A percentile compares a stretch with the other conserved stretches of the same genome.
phyloP scores from a whole-genome alignment of 2,888 invertebrate genomes.

The Plagiodera versicolora region DNA sequence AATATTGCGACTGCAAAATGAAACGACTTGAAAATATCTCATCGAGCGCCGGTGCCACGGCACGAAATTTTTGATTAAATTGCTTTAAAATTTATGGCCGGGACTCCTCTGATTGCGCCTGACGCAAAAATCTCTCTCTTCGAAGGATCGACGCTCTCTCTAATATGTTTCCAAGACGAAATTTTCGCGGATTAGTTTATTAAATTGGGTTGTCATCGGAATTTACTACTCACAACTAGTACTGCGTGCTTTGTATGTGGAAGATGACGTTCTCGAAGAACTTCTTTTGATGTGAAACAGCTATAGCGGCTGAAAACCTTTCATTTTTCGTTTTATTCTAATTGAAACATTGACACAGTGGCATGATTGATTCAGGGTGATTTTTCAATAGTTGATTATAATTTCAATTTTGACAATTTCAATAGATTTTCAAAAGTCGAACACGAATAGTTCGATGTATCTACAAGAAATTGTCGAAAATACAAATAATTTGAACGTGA shows the following conservation, averaged over 20 bases:
- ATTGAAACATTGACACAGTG: too few relatives aligned
- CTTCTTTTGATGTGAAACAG: too few relatives aligned
- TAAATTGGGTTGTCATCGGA: conserved; percentile 27
- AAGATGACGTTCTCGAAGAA: background rate
- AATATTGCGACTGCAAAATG: conserved; percentile 46
- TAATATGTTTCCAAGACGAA: conserved; percentile 29
- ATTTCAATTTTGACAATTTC: too few relatives aligned
- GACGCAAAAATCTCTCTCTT: conserved; percentile 31
- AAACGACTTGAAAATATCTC: conserved; percentile 47
- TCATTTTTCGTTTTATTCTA: too few relatives aligned
- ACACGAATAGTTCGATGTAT: too few relatives aligned
- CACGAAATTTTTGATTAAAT: conserved; percentile 49
- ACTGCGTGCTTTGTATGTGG: conserved; percentile 1
- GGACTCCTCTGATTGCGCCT: conserved; percentile 40
- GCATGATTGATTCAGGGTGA: too few relatives aligned
- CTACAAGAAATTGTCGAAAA: too few relatives aligned
- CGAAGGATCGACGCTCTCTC: conserved; percentile 26
- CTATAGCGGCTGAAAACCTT: too few relatives aligned
- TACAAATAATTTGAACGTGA: too few relatives aligned
- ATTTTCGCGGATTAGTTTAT: conserved; percentile 33
- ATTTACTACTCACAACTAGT: conserved; percentile 28
- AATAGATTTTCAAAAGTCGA: too few relatives aligned
- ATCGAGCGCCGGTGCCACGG: conserved; percentile 29
- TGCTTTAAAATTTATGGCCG: conserved; percentile 48
- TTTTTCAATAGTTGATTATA: too few relatives aligned